Conservation (phyloP, 2,113 vertebrate genomes). For the Melanocharis versteri region DNA sequence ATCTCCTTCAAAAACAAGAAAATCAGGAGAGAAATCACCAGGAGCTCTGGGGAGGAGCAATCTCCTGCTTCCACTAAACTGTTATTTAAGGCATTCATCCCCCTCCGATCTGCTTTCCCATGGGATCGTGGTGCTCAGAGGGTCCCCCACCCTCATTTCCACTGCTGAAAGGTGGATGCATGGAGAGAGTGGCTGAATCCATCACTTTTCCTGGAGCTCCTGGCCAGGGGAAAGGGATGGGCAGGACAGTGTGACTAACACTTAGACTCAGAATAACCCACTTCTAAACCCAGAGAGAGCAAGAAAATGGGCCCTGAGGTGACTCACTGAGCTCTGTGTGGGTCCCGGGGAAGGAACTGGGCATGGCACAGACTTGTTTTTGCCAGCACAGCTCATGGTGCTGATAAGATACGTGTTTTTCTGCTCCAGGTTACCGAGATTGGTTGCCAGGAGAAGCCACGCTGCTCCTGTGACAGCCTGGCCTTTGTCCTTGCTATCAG, state of each 20-base stretch:
- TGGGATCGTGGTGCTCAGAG: accelerated
- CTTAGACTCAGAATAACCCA: accelerated
- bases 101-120: not conserved
- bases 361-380: not conserved
- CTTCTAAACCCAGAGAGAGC: not conserved
- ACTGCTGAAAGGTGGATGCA: no score
- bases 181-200: accelerated
- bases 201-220: accelerated
- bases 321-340: not conserved
- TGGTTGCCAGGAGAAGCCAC: not conserved
- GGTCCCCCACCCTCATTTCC: not conserved
- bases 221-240: accelerated
- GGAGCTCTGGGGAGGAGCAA: not conserved
- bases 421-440: not conserved
- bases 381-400: not conserved
- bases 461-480: not conserved
- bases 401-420: not conserved
- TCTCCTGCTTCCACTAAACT: not conserved
- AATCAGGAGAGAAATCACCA: accelerated
- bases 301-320: not conserved
- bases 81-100: not conserved
- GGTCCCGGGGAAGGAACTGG: not conserved
- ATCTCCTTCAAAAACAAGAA: not conserved
- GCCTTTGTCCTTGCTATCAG: not conserved
- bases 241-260: not conserved